Base-by-base conservation (phyloP, 2,888 invertebrate genomes). In the Diaperis boleti region DNA sequence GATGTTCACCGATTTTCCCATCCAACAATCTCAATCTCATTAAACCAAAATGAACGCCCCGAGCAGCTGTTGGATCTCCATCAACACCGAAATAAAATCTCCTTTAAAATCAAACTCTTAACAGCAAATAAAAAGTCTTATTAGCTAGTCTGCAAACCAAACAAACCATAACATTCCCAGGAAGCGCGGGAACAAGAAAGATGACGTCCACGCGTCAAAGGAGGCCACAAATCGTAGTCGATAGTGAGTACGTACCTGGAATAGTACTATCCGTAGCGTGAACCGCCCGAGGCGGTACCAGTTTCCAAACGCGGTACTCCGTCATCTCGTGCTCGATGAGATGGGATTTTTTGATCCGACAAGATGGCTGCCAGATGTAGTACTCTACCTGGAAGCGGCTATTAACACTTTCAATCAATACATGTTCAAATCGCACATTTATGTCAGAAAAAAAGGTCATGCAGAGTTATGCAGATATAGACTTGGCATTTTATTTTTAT, bases 151-250 rank as follows among this genome's bases (percentile, higher is more conserved):
- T 5, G 1, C 26, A 6, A 26, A 26, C 26, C n/a, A n/a, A 8
- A 8, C 6, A 26, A 26, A 3, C n/a, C 3, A 6, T 20, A 20
- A 20, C 3, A 20, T 5, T 26, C 1, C 39, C 15, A 3, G 20
- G 41, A 57, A 57, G 59, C 59, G 50, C 59, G 59, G 59, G 59
- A 59, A 59, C 4, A n/a, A 15, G 42, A 54, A n/a, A 33, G 45
- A 55, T 49, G 57, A 26, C 45, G 44, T 37, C 13, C 57, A 62
- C 57, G 62, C 56, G 62, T 39, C 49, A 29, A 22, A n/a, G n/a
- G n/a, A n/a, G n/a, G n/a, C 3, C 7, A 57, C 1, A 15, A 52
- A 41, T 35, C 49, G 29, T 52, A 57, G 17, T 59, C 15, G 42
- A 31, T 31, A 33, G 22, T 22, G n/a, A n/a, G n/a, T n/a, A n/a